Percentiles rank a stretch among this genome's conserved stretches.
Evolutionary conservation across 2,888 invertebrate genomes (phyloP).

Genomic region (Unio pictorum): DNA sequence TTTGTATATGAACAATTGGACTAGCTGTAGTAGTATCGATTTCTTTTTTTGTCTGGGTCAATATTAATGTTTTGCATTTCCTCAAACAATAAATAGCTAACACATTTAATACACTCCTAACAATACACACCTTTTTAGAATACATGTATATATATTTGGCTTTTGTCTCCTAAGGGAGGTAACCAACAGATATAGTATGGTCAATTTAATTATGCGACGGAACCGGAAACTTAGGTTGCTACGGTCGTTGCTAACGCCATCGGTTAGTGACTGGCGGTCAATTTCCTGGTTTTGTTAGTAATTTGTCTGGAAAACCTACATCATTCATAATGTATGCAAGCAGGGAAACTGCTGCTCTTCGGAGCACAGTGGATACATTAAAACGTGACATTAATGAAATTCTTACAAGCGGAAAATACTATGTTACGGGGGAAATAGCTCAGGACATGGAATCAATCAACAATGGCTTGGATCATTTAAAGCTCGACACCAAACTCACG

Average conservation of each 20-base stretch:
- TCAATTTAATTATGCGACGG: conserved; percentile 4
- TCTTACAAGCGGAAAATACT: conserved; percentile 59
- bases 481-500: conserved; percentile 61
- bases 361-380: conserved; percentile 26
- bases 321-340: conserved; percentile 20
- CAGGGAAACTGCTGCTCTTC: conserved; percentile 20
- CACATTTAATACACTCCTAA: too few species aligned
- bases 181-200: too few species aligned
- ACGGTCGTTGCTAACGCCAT: conserved; percentile 31
- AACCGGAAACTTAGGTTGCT: conserved; percentile 34
- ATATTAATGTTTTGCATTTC: too few species aligned
- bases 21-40: too few species aligned
- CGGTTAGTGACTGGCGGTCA: too few species aligned
- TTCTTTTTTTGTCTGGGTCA: too few species aligned
- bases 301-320: neutral
- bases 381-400: conserved; percentile 50
- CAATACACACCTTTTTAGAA: too few species aligned
- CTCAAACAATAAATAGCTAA: too few species aligned
- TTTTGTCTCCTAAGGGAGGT: too few species aligned
- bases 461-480: conserved; percentile 65
- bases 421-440: conserved; percentile 65
- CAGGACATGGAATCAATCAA: conserved; percentile 58
- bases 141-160: too few species aligned
- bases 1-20: too few species aligned
- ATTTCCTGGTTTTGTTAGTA: neutral